phyloP scores from a whole-genome alignment of 2,113 vertebrate genomes.

The Pavo muticus region DNA sequence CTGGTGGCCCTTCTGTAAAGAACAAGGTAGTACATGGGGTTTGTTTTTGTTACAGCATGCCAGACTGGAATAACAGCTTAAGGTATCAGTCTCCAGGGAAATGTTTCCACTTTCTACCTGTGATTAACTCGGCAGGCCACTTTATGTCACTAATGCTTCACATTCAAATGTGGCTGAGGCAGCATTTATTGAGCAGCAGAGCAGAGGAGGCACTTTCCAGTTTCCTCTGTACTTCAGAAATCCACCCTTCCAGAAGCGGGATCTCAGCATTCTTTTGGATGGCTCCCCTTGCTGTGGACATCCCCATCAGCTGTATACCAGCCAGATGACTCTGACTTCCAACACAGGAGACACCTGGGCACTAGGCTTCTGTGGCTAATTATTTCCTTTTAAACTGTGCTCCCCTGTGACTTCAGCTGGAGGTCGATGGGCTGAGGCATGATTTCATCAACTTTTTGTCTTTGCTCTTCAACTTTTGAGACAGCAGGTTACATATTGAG shows the following conservation, averaged over 20 bases:
- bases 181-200: background rate
- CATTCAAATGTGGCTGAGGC: background rate
- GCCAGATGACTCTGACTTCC: background rate
- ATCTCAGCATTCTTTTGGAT: background rate
- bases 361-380: background rate
- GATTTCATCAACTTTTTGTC: background rate
- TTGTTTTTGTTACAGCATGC: background rate
- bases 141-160: slow-evolving; percentile 50
- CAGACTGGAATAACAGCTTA: background rate
- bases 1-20: background rate
- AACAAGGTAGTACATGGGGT: background rate
- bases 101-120: background rate
- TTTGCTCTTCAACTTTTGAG: background rate
- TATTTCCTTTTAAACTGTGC: background rate
- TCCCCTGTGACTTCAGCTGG: background rate
- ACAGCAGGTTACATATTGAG: background rate
- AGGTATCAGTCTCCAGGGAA: background rate
- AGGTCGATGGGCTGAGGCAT: background rate
- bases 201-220: background rate
- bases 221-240: background rate
- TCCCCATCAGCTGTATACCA: background rate
- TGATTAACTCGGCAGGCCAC: slow-evolving; percentile 16
- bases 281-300: background rate
- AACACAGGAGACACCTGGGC: background rate
- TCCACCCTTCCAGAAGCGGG: background rate